These are phyloP conservation scores for Todiramphus saurophagus DNA, from an alignment of 2,113 vertebrate genomes.

Conservation along the genomic window DNA sequence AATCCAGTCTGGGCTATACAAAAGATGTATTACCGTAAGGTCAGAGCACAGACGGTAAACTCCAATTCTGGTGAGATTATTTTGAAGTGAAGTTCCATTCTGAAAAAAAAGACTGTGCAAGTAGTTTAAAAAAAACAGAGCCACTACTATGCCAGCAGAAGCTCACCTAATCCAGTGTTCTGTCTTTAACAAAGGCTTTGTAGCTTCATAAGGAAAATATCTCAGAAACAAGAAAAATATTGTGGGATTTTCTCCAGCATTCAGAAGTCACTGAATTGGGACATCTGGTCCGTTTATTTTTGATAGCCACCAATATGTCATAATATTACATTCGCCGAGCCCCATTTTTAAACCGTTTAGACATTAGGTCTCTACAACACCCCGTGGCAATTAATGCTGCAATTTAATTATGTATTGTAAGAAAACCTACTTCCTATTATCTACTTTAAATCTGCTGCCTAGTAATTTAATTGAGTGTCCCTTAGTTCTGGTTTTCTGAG, in stretches of 20 bases:
- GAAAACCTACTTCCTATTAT: conserved; percentile 57
- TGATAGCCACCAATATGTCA: neutral
- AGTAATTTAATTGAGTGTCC: conserved; percentile 53
- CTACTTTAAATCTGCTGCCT: conserved; percentile 57
- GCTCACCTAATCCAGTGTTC: neutral
- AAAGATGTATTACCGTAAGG: conserved; percentile 33
- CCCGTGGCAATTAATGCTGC: conserved; percentile 46
- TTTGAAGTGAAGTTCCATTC: neutral
- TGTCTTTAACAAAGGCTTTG: neutral
- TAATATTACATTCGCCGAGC: conserved; percentile 13
- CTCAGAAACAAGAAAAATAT: neutral
- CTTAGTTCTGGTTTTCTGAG: conserved; percentile 47
- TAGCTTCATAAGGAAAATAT: neutral
- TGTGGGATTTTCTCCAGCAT: neutral
- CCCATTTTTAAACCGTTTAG: conserved; percentile 35
- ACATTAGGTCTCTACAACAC: neutral
- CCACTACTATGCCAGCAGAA: neutral
- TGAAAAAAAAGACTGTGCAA: neutral
- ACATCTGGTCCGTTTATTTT: conserved; percentile 56
- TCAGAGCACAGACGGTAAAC: neutral
- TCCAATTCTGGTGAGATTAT: neutral
- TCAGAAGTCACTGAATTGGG: neutral
- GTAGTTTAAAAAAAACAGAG: neutral
- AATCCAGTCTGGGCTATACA: conserved; percentile 53
- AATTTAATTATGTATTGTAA: conserved; percentile 61